phyloP scores from a whole-genome alignment of 2,113 vertebrate species.

The Nerophis lumbriciformis region DNA sequence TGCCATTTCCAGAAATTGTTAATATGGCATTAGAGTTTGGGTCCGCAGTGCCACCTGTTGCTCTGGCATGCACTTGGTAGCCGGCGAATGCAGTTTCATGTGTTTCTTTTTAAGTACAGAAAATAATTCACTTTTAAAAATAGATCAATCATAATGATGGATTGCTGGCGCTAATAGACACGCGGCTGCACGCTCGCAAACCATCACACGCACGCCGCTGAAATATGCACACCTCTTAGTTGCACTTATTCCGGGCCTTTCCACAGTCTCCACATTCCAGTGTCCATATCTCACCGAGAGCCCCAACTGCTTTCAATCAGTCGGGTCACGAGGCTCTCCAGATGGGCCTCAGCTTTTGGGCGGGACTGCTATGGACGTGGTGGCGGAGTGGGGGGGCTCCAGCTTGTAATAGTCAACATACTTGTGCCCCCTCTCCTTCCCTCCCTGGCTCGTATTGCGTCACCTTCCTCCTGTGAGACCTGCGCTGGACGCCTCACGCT shows the following conservation, averaged over 20 bases:
- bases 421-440: constrained; percentile 55
- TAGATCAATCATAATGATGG: neutral
- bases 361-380: constrained; percentile 56
- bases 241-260: constrained; percentile 50
- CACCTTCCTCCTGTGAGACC: constrained; percentile 64
- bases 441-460: constrained; percentile 60
- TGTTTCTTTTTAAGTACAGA: too few relatives aligned
- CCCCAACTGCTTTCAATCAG: constrained; percentile 75
- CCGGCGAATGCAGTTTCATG: neutral
- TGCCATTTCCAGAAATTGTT: too few relatives aligned
- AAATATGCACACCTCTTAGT: constrained; percentile 39
- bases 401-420: constrained; percentile 68
- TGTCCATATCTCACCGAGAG: constrained; percentile 64
- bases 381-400: constrained; percentile 22
- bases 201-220: constrained; percentile 23
- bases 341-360: constrained; percentile 69
- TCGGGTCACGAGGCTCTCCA: constrained; percentile 71
- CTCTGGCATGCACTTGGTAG: neutral
- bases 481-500: constrained; percentile 36
- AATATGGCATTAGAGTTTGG: neutral
- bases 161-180: neutral
- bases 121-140: neutral
- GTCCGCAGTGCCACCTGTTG: neutral
- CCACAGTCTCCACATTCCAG: constrained; percentile 68
- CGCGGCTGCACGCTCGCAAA: neutral